Percentiles rank a stretch among this genome's conserved stretches.
phyloP scores from a whole-genome alignment of 92 coral and sea anemone genomes.

The Meandrina meandrites region DNA sequence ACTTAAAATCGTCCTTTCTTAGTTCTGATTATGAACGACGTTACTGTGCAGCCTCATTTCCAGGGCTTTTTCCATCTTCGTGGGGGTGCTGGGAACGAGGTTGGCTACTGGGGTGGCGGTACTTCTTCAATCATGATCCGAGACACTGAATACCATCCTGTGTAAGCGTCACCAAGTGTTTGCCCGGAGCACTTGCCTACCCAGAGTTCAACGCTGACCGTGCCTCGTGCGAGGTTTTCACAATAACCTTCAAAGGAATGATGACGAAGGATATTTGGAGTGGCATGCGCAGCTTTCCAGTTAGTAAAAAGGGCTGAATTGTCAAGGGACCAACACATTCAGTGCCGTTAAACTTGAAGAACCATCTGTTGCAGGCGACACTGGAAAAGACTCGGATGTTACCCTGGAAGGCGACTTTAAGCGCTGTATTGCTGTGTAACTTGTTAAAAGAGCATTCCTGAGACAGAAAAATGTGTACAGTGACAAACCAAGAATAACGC shows the following conservation, averaged over 20 bases:
- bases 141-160: constrained; percentile 52
- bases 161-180: constrained; percentile 23
- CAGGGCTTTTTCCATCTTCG: too few relatives aligned
- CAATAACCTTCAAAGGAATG: constrained; percentile 52
- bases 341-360: constrained; percentile 5
- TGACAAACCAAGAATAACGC: not conserved
- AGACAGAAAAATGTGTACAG: not conserved
- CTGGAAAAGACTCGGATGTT: not conserved
- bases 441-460: constrained; percentile 1
- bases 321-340: constrained; percentile 12
- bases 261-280: not conserved
- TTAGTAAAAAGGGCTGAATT: not conserved
- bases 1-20: too few relatives aligned
- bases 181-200: constrained; percentile 36
- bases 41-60: too few relatives aligned
- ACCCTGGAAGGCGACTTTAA: not conserved
- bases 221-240: constrained; percentile 34
- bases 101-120: constrained; percentile 41
- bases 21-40: too few relatives aligned
- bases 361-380: not conserved
- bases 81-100: too few relatives aligned
- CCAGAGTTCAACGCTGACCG: constrained; percentile 46
- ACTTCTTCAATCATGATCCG: constrained; percentile 57
- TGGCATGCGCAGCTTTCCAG: not conserved
- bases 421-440: not conserved